These are phyloP conservation scores for Pollachius pollachius DNA, from an alignment of 2,113 vertebrate genomes.

Conservation along the genomic window DNA sequence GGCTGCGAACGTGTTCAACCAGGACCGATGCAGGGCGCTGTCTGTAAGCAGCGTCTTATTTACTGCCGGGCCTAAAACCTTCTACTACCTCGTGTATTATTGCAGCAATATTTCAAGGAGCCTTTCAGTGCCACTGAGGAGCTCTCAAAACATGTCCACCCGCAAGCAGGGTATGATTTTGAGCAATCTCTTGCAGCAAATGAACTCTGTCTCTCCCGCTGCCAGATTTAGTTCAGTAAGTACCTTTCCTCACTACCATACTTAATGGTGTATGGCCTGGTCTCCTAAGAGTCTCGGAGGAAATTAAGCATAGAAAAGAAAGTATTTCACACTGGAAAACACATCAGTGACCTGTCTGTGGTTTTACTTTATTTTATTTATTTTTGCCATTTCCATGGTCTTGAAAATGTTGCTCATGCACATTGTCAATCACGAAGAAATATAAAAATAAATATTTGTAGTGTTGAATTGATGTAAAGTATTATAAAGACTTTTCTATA, in stretches of 20 bases:
- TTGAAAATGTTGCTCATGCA: conserved; percentile 14
- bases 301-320: conserved; percentile 69
- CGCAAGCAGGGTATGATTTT: conserved; percentile 46
- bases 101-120: conserved; percentile 67
- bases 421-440: conserved; percentile 14
- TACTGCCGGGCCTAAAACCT: conserved; percentile 57
- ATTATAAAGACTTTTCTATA: conserved; percentile 22
- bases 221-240: conserved; percentile 29
- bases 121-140: conserved; percentile 49
- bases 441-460: conserved; percentile 1
- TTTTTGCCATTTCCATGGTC: conserved; percentile 14
- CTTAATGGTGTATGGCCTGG: conserved; percentile 62
- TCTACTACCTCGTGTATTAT: conserved; percentile 67
- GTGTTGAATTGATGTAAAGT: conserved; percentile 22
- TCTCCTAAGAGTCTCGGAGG: conserved; percentile 57
- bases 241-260: conserved; percentile 49
- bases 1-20: conserved; percentile 46
- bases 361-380: conserved; percentile 23
- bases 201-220: conserved; percentile 8
- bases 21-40: conserved; percentile 35
- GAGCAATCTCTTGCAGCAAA: conserved; percentile 36
- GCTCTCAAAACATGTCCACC: conserved; percentile 61
- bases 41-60: conserved; percentile 50
- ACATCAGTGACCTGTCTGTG: conserved; percentile 48
- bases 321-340: conserved; percentile 72